Percentiles rank a stretch among this genome's conserved stretches.
Conservation (phyloP, 2,888 invertebrate species). For the Latrodectus elegans region DNA sequence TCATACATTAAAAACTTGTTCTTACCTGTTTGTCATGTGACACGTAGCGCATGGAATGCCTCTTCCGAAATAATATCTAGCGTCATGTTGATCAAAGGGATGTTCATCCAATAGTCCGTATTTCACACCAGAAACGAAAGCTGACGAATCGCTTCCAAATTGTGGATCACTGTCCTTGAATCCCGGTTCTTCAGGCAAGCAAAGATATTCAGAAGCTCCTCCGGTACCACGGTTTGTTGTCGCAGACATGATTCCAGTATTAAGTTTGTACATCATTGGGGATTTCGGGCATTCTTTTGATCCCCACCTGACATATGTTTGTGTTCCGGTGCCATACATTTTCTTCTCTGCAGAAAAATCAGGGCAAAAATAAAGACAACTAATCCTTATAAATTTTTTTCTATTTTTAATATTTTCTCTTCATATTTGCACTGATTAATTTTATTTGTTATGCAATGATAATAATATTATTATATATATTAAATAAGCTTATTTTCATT, state of each 20-base stretch:
- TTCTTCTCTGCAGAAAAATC: conserved; percentile 34
- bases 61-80: conserved; percentile 21
- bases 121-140: conserved; percentile 31
- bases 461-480: too few species aligned
- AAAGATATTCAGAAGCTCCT: conserved; percentile 52
- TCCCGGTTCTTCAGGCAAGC: conserved; percentile 36
- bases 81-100: conserved; percentile 24
- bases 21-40: conserved; percentile 64
- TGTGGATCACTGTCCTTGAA: not conserved
- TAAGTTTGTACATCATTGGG: conserved; percentile 42
- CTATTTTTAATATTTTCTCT: too few species aligned
- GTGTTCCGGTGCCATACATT: conserved; percentile 54
- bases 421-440: too few species aligned
- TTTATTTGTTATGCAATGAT: too few species aligned
- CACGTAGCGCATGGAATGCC: conserved; percentile 56
- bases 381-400: too few species aligned
- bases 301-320: conserved; percentile 53
- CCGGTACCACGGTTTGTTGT: conserved; percentile 46
- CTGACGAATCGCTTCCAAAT: conserved; percentile 21
- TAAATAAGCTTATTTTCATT: too few species aligned
- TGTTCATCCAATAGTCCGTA: conserved; percentile 56
- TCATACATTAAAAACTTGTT: too few species aligned
- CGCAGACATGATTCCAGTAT: conserved; percentile 43
- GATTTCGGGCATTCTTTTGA: conserved; percentile 39
- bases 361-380: not conserved